These are phyloP conservation scores for Lithosia quadra DNA, from an alignment of 2,888 invertebrate species.

Conservation along the genomic window DNA sequence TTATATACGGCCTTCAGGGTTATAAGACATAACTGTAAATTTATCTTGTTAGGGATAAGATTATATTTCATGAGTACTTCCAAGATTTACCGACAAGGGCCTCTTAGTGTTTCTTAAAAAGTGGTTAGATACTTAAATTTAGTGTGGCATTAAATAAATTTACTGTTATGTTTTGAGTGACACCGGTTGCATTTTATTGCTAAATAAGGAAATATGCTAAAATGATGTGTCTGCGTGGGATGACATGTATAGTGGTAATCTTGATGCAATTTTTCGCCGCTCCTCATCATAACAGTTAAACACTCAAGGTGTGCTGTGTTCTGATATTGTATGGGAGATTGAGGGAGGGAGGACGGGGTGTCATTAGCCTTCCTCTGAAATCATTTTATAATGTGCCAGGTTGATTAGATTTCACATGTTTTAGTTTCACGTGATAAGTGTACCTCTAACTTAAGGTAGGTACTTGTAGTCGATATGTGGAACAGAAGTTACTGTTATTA, in stretches of 20 bases:
- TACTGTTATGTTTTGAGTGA: constrained; percentile 23
- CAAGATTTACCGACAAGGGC: constrained; percentile 20
- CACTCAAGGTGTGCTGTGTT: constrained; percentile 16
- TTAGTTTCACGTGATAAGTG: no score
- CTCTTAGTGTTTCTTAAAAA: constrained; percentile 39
- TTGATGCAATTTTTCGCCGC: constrained; percentile 20
- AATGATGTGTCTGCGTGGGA: constrained; percentile 13
- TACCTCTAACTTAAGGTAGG: no score
- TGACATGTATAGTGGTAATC: constrained; percentile 24
- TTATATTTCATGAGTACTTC: constrained; percentile 11
- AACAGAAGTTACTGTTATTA: no score
- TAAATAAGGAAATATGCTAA: constrained; percentile 31
- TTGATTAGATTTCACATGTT: no score
- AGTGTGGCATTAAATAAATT: constrained; percentile 21
- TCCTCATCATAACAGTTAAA: constrained; percentile 27
- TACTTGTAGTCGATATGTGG: no score
- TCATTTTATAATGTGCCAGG: no score
- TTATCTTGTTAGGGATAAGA: constrained; percentile 4
- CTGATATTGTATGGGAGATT: neutral
- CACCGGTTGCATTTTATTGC: constrained; percentile 27
- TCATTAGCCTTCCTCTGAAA: no score
- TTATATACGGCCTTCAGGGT: constrained; percentile 16
- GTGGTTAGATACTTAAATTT: constrained; percentile 12
- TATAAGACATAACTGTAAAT: constrained; percentile 12
- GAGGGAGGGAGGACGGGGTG: neutral